Evolutionary conservation across 2,113 vertebrate species (phyloP).

Genomic region (Mus pahari): DNA sequence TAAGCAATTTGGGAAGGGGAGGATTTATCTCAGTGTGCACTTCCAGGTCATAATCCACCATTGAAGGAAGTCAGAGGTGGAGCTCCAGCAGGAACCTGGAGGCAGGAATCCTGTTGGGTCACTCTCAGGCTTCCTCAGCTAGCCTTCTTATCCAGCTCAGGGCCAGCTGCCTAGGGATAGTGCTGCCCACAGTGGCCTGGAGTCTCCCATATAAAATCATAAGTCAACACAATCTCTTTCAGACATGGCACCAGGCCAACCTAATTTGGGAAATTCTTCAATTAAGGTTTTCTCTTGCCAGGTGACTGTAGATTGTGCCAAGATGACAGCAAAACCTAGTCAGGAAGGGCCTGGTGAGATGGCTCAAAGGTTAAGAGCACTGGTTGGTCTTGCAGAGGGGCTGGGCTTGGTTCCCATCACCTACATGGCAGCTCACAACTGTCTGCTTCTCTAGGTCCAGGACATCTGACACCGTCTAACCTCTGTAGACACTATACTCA

Average conservation of each 20-base stretch:
- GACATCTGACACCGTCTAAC: not conserved
- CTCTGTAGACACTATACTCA: not conserved
- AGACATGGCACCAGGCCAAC: not conserved
- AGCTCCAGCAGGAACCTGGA: not conserved
- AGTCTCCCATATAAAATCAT: not conserved
- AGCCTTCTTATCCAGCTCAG: not conserved
- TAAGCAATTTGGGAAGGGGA: not conserved
- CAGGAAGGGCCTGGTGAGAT: not conserved
- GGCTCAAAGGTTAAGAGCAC: not conserved
- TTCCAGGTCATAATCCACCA: not conserved
- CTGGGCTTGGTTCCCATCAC: not conserved
- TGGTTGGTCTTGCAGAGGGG: not conserved
- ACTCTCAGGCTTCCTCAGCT: not conserved
- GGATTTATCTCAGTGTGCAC: too few species aligned
- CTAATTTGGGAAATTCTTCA: not conserved
- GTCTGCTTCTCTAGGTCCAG: not conserved
- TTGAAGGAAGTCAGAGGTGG: not conserved
- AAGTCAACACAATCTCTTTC: not conserved
- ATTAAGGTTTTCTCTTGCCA: not conserved
- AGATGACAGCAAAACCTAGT: not conserved
- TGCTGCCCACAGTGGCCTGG: not conserved
- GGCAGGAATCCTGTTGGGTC: not conserved
- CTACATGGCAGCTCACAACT: not conserved
- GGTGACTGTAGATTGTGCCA: not conserved
- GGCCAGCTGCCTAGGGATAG: not conserved